Base-by-base conservation (phyloP, 2,888 invertebrate genomes). In the Cryptus viduatorius region DNA sequence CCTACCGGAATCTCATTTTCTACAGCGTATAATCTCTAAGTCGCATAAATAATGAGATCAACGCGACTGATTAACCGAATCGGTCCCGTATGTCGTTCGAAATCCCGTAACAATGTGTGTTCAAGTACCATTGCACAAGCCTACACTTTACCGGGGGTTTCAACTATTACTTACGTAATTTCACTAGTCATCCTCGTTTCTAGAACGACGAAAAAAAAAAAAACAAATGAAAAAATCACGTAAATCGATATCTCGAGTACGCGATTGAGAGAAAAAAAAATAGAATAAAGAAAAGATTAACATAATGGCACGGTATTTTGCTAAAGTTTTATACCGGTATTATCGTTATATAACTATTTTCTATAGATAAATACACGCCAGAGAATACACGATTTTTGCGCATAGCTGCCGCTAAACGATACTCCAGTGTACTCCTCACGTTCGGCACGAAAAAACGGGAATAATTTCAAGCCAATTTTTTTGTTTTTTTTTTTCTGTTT, bases 81-180 rank as follows among this genome's bases (percentile, higher is more conserved):
- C 50, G 50, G 10, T 78, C 69, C 44, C 29, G 53, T 72, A 19
- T 64, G 7, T 37, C 48, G 48, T 64, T 53, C 50, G 42, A 53
- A 37, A 76, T 24, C 37, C 50, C 48, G 12, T n/a, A 12, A 44
- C 59, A 65, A 78, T 50, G 71, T 29, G 50, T 31, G 48, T 29
- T 84, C 64, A 65, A 81, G 65, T 65, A 68, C 82, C 37, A 86
- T 89, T 89, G 90, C 89, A 88, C 90, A 89, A 89, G 88, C 86
- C 87, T 88, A 89, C 86, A 89, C 86, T 78, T 76, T 61, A 84
- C 83, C 85, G 83, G 71, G 83, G 86, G 85, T 37, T 37, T 7
- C 79, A 82, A 78, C 78, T 83, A 50, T 69, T 67, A 48, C 73
- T 68, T 65, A 81, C 77, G 73, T 78, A 64, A 73, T 71, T 56